phyloP scores from a whole-genome alignment of 2,888 invertebrate species.

The Terebella lapidaria region DNA sequence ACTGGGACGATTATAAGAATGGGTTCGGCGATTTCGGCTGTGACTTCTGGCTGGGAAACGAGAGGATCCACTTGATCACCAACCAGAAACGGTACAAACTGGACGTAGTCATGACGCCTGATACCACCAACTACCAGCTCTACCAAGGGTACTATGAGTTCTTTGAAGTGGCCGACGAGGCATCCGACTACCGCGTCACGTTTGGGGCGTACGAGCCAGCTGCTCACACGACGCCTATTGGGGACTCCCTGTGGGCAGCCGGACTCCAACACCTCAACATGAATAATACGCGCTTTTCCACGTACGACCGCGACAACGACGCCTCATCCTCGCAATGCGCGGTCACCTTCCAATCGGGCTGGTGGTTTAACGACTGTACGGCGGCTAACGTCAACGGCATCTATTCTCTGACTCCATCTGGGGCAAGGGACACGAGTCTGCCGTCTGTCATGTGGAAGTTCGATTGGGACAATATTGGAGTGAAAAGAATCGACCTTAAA shows the following conservation, averaged over 20 bases:
- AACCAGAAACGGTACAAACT: background rate
- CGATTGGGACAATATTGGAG: background rate
- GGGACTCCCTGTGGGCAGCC: background rate
- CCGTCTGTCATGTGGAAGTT: background rate
- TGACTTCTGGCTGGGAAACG: background rate
- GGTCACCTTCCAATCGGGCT: conserved; percentile 3
- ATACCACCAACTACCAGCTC: background rate
- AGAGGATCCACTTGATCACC: background rate
- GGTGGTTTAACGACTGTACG: conserved; percentile 11
- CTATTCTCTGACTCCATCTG: background rate
- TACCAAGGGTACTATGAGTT: background rate
- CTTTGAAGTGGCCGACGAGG: background rate
- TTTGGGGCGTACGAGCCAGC: background rate
- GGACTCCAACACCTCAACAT: background rate
- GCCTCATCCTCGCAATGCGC: background rate
- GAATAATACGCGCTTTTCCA: background rate
- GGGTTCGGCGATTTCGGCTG: background rate
- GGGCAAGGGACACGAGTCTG: background rate
- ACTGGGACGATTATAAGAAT: background rate
- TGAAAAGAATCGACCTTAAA: background rate
- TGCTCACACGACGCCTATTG: background rate
- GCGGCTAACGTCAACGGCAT: conserved; percentile 5
- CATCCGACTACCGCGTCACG: background rate
- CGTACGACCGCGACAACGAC: conserved; percentile 4
- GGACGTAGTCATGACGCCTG: background rate